Base-by-base conservation (phyloP, 2,888 invertebrate genomes). In the Zhuqinia jingwanae region DNA sequence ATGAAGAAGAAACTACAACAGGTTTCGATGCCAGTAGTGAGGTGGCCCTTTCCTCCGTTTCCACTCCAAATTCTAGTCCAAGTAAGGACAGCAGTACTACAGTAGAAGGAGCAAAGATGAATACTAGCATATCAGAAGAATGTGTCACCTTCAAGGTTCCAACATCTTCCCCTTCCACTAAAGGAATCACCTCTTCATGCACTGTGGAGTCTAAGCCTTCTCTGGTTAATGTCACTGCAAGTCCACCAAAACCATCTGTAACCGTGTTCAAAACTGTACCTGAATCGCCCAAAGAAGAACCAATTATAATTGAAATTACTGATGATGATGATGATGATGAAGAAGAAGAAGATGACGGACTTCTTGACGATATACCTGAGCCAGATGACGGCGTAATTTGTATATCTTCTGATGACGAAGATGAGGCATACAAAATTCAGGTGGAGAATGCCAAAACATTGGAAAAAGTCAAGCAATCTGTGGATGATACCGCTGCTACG, bases 271-370 rank as follows among this genome's bases (percentile, higher is more conserved):
- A 25, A 36, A 63, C 76, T 47, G 77, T 58, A 75, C 47, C 80
- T 65, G 86, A 86, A 50, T 58, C 15, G 17, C 30, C 45, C 17
- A 82, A 56, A 17, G 79, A 80, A 13, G 50, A 25, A 10, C 47
- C 50, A 20, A 42, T 68, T 0, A 68, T 79, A 20, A 75, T 65
- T n/a, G 75, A 85, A 22, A 58, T 79, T 50, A 25, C 42, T 17
- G 82, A 82, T 68, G 87, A 87, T 30, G 77, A 76, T 3, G 76
- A 86, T 13, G 73, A 76, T 42, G 47, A 75, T 42, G n/a, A n/a
- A n/a, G n/a, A n/a, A n/a, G n/a, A n/a, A n/a, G n/a, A n/a, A n/a
- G n/a, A n/a, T n/a, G 50, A 50, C 47, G 70, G 63, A 45, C 36
- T 87, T 6, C 50, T 84, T 0, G 75, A 79, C 15, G 84, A 87